Evolutionary conservation across 2,113 vertebrate species (phyloP), one percentile per base, ranked within the genome.

Genomic region (Carettochelys insculpta): DNA sequence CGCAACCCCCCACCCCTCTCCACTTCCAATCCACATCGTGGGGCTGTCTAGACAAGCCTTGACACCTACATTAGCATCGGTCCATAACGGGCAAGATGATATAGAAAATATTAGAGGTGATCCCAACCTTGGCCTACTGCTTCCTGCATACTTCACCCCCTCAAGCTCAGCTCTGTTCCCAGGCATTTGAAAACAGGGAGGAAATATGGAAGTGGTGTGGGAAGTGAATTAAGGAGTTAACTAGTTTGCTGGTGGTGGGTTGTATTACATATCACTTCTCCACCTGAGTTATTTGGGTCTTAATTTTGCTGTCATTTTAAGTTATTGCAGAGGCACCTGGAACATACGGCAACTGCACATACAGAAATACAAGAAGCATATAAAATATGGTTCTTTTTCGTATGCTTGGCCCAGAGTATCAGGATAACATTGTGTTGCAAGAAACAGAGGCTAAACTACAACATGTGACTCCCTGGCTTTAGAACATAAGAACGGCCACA

Each of bases 121-220:
- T 65, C 58, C 34, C 34, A 34, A n/a, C 34, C 58, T 65, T 65
- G 34, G 34, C 29, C 31, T 65, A 31, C 34, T 65, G 58, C 31
- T 65, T 65, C 6, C 16, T 14, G 34, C 34, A 29, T n/a, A n/a
- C n/a, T n/a, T n/a, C n/a, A n/a, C n/a, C n/a, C n/a, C n/a, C 25
- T 38, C 79, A 80, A 58, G 87, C 22, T 45, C 6, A 16, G 19
- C 84, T 38, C 7, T 25, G 19, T 13, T 38, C 4, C 13, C 8
- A 5, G 47, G 4, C 27, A 9, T 11, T 24, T 8, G 41, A 38
- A 52, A 48, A 9, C 1, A 11, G 34, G 14, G 2, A 34, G 2
- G 5, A 54, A 14, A 4, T 31, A 24, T 11, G 31, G 27, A 29
- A 73, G 68, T 52, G 34, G 75, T n/a, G 34, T 4, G 27, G 20